Evolutionary conservation across 2,888 invertebrate species (phyloP).

Genomic region (Kuschelorhynchus macadamiae): DNA sequence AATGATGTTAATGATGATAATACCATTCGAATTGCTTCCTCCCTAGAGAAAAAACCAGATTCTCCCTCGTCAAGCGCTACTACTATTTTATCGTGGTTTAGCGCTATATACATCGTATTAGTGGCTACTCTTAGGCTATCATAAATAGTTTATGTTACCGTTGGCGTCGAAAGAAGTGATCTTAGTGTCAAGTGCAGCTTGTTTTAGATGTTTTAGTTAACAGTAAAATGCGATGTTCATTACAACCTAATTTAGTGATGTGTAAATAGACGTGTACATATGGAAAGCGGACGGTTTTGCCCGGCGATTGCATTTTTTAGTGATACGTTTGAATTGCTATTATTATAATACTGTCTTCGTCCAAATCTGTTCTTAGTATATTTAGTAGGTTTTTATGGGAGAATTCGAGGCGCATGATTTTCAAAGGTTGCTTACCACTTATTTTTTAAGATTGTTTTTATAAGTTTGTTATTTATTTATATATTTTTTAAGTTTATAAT

Average conservation of each 20-base stretch:
- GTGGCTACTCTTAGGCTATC: slow-evolving; percentile 45
- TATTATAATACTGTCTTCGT: slow-evolving; percentile 35
- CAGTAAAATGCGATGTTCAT: slow-evolving; percentile 20
- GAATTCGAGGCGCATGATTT: slow-evolving; percentile 9
- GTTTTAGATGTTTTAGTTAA: slow-evolving; percentile 26
- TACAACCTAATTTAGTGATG: slow-evolving; percentile 38
- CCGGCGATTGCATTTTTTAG: slow-evolving; percentile 21
- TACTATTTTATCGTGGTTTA: slow-evolving; percentile 18
- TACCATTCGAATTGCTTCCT: slow-evolving; percentile 53
- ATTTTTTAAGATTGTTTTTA: slow-evolving; percentile 9
- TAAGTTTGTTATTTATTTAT: slow-evolving; percentile 36
- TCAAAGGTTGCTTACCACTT: slow-evolving; percentile 16
- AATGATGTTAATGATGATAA: slow-evolving; percentile 59
- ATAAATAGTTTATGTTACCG: slow-evolving; percentile 32
- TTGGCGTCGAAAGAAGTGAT: slow-evolving; percentile 22
- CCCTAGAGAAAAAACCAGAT: slow-evolving; percentile 65
- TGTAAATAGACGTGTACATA: slow-evolving; percentile 54
- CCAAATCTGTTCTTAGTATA: slow-evolving; percentile 33
- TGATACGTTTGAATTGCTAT: slow-evolving; percentile 23
- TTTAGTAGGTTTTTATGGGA: slow-evolving; percentile 1
- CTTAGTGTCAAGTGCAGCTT: slow-evolving; percentile 43
- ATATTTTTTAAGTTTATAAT: slow-evolving; percentile 26
- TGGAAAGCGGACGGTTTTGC: slow-evolving; percentile 18
- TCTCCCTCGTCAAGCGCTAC: slow-evolving; percentile 12
- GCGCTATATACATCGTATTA: slow-evolving; percentile 36